Evolutionary conservation across 2,797 vertebrate species (phyloP).

Genomic region (Petrocephalus sullivani): DNA sequence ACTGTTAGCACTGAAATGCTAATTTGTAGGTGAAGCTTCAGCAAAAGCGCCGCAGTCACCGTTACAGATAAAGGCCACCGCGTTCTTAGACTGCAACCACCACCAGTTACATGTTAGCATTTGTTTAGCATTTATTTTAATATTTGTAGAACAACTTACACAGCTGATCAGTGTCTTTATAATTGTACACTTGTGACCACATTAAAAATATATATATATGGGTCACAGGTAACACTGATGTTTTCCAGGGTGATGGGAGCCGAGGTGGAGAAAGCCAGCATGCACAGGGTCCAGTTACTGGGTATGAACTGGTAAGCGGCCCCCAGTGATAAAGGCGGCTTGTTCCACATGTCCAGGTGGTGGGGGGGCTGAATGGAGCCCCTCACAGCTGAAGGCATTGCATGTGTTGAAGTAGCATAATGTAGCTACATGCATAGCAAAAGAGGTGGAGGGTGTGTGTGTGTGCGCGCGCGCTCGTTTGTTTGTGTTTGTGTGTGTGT

Average conservation of each 20-base stretch:
- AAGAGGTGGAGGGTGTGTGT: constrained; percentile 29
- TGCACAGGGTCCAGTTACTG: background rate
- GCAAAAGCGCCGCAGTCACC: background rate
- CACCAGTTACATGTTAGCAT: background rate
- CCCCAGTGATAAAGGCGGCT: constrained; percentile 25
- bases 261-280: background rate
- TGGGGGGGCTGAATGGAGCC: background rate
- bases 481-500: constrained; percentile 20
- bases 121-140: background rate
- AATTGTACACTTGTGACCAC: background rate
- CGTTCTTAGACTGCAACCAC: background rate
- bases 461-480: too few relatives aligned
- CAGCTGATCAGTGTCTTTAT: background rate
- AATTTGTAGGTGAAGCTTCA: background rate
- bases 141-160: background rate
- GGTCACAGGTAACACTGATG: background rate
- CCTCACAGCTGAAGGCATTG: background rate
- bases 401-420: constrained; percentile 5
- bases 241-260: background rate
- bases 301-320: background rate
- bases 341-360: constrained; percentile 9
- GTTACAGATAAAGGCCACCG: background rate
- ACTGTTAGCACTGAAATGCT: constrained; percentile 1
- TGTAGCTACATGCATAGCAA: constrained; percentile 33
- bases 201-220: background rate